A percentile compares a stretch with the other conserved stretches of the same genome.
phyloP scores from a whole-genome alignment of 2,888 invertebrate genomes.

The Griposia aprilina region DNA sequence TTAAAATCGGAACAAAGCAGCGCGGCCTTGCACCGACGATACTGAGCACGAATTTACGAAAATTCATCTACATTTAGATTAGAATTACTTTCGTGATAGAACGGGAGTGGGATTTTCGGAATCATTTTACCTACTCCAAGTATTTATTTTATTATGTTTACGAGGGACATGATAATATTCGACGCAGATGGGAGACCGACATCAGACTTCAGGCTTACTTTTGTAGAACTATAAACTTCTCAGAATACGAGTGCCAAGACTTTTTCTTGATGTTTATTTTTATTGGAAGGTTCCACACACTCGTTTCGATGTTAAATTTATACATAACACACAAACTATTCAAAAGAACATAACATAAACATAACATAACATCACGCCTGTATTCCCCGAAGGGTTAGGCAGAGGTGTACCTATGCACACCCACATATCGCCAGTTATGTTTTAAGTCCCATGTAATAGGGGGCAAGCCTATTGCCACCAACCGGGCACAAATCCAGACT shows the following conservation, averaged over 20 bases:
- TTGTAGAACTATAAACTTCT: constrained; percentile 54
- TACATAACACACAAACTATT: background rate
- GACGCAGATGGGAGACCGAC: constrained; percentile 45
- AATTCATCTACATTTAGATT: constrained; percentile 77
- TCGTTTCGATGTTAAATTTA: constrained; percentile 18
- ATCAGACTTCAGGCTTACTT: constrained; percentile 47
- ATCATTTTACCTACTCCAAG: constrained; percentile 46
- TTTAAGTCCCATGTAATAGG: too few species aligned
- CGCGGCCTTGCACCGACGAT: constrained; percentile 67
- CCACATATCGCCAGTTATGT: too few species aligned
- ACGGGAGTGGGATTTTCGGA: constrained; percentile 63
- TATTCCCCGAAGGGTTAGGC: too few species aligned
- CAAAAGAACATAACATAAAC: too few species aligned
- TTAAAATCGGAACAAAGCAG: constrained; percentile 76
- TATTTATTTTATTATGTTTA: constrained; percentile 67
- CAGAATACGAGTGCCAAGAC: constrained; percentile 28
- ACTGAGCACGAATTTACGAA: constrained; percentile 63
- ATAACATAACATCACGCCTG: too few species aligned
- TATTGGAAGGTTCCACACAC: constrained; percentile 27
- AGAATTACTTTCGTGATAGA: constrained; percentile 69
- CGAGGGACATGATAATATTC: constrained; percentile 61
- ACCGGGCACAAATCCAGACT: too few species aligned
- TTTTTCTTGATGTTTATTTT: constrained; percentile 44
- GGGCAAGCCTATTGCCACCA: too few species aligned
- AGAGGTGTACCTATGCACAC: too few species aligned